A percentile compares a stretch with the other conserved stretches of the same genome.
These are phyloP conservation scores for Marisa cornuarietis DNA, from an alignment of 1,140 invertebrate species.

Conservation along the genomic window DNA sequence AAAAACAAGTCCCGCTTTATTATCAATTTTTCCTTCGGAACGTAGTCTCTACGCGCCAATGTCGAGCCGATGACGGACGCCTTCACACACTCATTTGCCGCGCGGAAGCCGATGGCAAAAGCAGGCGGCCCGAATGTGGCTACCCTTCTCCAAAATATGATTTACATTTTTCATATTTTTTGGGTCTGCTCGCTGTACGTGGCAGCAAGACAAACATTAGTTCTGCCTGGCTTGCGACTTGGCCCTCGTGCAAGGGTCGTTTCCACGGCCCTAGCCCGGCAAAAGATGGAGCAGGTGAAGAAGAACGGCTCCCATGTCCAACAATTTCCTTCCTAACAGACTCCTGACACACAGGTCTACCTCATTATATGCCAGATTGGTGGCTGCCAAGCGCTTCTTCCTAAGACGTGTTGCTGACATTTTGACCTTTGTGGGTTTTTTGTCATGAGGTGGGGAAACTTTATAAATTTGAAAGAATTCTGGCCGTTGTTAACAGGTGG, in stretches of 20 bases:
- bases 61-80: background rate
- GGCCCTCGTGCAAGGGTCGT: background rate
- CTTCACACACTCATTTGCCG: conserved; percentile 2
- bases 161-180: conserved; percentile 4
- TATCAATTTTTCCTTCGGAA: conserved; percentile 16
- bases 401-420: no score
- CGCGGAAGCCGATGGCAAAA: background rate
- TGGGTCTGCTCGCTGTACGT: background rate
- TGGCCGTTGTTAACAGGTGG: no score
- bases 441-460: no score
- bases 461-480: no score
- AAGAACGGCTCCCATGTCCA: no score
- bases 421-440: no score
- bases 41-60: background rate
- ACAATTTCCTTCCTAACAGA: no score
- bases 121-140: background rate
- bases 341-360: no score
- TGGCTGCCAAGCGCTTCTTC: no score
- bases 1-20: conserved; percentile 6
- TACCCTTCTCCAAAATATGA: conserved; percentile 7
- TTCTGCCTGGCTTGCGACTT: background rate
- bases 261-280: background rate
- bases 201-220: conserved; percentile 13
- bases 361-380: no score
- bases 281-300: background rate